Conservation (phyloP, 2,797 vertebrate genomes). For the Spinus olivaceus region DNA sequence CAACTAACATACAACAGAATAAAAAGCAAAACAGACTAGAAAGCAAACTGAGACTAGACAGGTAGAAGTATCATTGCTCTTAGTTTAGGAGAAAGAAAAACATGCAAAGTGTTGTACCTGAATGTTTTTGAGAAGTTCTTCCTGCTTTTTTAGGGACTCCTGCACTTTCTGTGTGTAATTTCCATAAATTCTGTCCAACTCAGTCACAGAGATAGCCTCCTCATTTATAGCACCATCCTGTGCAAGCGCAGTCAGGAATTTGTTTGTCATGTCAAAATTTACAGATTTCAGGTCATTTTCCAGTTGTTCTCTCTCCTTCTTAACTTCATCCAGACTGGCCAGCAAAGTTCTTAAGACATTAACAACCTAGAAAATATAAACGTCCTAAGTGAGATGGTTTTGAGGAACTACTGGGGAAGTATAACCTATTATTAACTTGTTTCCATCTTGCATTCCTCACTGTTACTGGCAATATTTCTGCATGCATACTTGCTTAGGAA, state of each 20-base stretch:
- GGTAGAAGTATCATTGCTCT: not conserved
- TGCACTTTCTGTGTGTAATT: slow-evolving; percentile 86
- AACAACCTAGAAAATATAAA: slow-evolving; percentile 81
- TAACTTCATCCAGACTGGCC: slow-evolving; percentile 85
- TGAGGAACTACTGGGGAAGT: not conserved
- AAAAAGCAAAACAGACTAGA: not conserved
- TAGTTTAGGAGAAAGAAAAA: not conserved
- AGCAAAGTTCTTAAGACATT: slow-evolving; percentile 87
- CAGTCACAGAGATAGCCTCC: slow-evolving; percentile 86
- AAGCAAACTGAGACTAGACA: not conserved
- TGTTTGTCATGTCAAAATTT: slow-evolving; percentile 92
- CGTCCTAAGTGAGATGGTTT: not conserved
- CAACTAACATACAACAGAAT: not conserved
- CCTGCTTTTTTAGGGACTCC: slow-evolving; percentile 86
- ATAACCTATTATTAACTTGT: not conserved
- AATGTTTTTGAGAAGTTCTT: slow-evolving; percentile 87
- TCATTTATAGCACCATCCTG: slow-evolving; percentile 93
- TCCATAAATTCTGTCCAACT: slow-evolving; percentile 89
- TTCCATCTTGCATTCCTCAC: not conserved
- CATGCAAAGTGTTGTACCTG: slow-evolving; percentile 75
- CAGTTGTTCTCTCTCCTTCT: slow-evolving; percentile 88
- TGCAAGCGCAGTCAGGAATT: slow-evolving; percentile 89
- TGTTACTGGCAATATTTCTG: not conserved
- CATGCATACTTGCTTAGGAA: not conserved
- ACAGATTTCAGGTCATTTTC: slow-evolving; percentile 91